These are phyloP conservation scores for Echinarachnius parma DNA, from an alignment of 53 echinoderm and acorn worm genomes.

Conservation along the genomic window DNA sequence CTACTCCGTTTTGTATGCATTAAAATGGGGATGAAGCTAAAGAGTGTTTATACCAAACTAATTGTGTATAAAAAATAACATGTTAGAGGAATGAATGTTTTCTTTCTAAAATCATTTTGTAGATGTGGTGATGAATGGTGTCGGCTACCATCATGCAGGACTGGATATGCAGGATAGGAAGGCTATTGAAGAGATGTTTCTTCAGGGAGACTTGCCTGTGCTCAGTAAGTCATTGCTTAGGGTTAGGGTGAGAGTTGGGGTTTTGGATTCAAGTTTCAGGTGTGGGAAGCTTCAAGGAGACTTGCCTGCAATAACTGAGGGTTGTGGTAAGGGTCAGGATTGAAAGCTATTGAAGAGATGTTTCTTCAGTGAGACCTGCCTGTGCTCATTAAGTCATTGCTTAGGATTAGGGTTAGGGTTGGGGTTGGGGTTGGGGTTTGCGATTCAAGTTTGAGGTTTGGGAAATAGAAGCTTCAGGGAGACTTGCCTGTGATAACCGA, in stretches of 20 bases:
- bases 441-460: not conserved
- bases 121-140: slow-evolving; percentile 76
- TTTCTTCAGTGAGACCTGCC: slow-evolving; percentile 80
- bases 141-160: slow-evolving; percentile 87
- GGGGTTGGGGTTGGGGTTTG: too few species aligned
- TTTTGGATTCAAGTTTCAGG: not conserved
- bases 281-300: too few species aligned
- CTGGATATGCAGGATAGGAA: slow-evolving; percentile 73
- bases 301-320: too few species aligned
- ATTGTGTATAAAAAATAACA: too few species aligned
- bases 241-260: not conserved
- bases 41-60: too few species aligned
- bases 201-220: slow-evolving; percentile 76
- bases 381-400: slow-evolving; percentile 76
- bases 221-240: slow-evolving; percentile 82
- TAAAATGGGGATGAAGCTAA: too few species aligned
- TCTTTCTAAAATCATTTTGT: too few species aligned
- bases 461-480: too few species aligned
- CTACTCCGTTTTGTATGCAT: too few species aligned
- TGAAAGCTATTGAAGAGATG: slow-evolving; percentile 66
- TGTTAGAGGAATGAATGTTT: too few species aligned
- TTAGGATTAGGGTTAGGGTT: not conserved
- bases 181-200: slow-evolving; percentile 69
- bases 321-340: too few species aligned
- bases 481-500: too few species aligned